Percentiles rank a stretch among this genome's conserved stretches.
phyloP scores from a whole-genome alignment of 2,797 vertebrate species.

The Enteromius viviparus region DNA sequence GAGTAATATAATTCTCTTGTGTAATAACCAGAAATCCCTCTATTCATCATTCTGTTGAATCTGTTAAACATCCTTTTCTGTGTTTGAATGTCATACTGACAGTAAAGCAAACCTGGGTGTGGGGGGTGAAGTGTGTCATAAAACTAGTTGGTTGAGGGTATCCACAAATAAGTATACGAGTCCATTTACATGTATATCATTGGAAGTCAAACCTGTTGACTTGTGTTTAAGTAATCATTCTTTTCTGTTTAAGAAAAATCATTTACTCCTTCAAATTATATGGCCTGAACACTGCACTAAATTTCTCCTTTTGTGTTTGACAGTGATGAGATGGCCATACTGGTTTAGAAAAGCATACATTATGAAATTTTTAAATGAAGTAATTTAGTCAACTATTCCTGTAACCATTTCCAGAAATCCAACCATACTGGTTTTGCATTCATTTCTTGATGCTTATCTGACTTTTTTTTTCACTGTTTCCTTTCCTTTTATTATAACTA shows the following conservation, averaged over 20 bases:
- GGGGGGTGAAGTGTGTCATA: neutral
- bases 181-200: conserved; percentile 2
- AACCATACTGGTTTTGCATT: conserved; percentile 5
- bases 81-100: conserved; percentile 30
- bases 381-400: neutral
- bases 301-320: neutral
- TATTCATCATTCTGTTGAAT: neutral
- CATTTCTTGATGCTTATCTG: neutral
- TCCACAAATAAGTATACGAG: conserved; percentile 5
- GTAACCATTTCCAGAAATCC: neutral
- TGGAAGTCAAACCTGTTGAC: neutral
- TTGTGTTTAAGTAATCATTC: no score
- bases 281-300: neutral
- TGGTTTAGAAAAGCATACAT: neutral
- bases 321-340: neutral
- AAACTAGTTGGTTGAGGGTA: neutral
- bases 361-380: neutral
- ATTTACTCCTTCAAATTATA: neutral
- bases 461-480: neutral
- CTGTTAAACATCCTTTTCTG: conserved; percentile 32
- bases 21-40: conserved; percentile 10
- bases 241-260: neutral
- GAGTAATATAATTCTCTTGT: neutral
- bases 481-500: neutral
- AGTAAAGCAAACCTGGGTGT: conserved; percentile 44